Evolutionary conservation across 2,888 invertebrate genomes (phyloP).

Genomic region (Bimastos eiseni): DNA sequence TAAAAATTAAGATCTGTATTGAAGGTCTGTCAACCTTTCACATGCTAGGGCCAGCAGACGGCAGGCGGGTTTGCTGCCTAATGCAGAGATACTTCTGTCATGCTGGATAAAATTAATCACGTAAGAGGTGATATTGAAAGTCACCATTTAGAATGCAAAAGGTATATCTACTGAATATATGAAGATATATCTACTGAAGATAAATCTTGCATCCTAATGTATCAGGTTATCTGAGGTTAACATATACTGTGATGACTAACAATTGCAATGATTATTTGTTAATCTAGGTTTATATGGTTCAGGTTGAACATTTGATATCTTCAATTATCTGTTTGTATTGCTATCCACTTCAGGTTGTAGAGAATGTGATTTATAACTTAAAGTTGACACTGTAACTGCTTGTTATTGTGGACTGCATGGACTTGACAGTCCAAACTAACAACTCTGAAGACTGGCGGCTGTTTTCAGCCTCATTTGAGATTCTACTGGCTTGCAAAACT

Average conservation of each 20-base stretch:
- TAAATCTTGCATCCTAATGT: not conserved
- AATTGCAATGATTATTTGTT: not conserved
- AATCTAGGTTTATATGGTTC: not conserved
- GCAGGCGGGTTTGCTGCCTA: not conserved
- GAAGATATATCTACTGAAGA: not conserved
- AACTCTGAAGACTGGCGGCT: not conserved
- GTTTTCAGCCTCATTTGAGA: not conserved
- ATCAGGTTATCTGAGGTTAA: not conserved
- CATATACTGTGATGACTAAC: not conserved
- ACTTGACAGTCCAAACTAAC: not conserved
- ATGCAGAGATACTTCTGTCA: not conserved
- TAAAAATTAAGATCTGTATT: not conserved
- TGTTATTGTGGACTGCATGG: not conserved
- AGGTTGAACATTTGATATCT: not conserved
- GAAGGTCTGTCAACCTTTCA: not conserved
- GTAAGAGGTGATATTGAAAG: not conserved
- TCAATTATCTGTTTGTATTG: not conserved
- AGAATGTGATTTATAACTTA: not conserved
- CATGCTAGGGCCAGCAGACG: not conserved
- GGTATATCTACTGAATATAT: not conserved
- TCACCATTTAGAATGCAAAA: not conserved
- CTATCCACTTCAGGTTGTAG: not conserved
- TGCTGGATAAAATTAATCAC: not conserved
- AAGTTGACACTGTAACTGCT: not conserved
- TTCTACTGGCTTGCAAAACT: not conserved